Evolutionary conservation across 2,888 invertebrate species (phyloP), one percentile per base, ranked within the genome.

Genomic region (Theodoxus fluviatilis): DNA sequence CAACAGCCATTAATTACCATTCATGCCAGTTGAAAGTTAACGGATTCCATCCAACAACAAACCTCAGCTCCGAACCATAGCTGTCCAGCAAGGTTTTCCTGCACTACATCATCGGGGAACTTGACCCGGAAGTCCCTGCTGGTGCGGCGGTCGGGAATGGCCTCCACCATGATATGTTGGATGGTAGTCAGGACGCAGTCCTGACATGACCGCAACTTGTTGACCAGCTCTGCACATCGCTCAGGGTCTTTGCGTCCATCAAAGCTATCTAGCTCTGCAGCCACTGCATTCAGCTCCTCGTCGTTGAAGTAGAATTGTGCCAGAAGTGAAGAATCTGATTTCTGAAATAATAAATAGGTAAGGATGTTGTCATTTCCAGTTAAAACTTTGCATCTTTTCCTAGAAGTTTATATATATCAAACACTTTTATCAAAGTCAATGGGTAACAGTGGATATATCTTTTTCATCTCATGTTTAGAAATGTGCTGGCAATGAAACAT

Each of bases 51-150:
- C n/a, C n/a, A n/a, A n/a, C n/a, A n/a, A n/a, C 59, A 70, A 66
- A 94, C 94, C 92, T 99, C 99, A 71, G 98, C 98, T 25, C 98
- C 98, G 88, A 99, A 99, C 99, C 99, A 99, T 59, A 99, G 90
- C 88, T 99, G 98, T 0, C 98, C 98, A 49, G 98, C 96, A 74
- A 99, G 90, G 89, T 96, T 98, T 87, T 99, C 98, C 87, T 98
- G 98, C 78, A 98, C 91, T 15, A 99, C 96, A 87, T 99, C 98
- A 86, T 99, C 99, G 0, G 98, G 98, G 85, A 98, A 99, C 89
- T 99, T 99, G 71, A 96, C 96, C 64, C 98, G 91, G 89, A 98
- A 99, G 81, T 98, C 97, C 59, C 98, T 90, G 77, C 94, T 93
- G 70, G 96, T 95, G 69, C 96, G 90, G 86, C 95, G 94, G 75